Evolutionary conservation across 2,797 vertebrate species (phyloP), one percentile per base, ranked within the genome.

Genomic region (Babyrousa celebensis): DNA sequence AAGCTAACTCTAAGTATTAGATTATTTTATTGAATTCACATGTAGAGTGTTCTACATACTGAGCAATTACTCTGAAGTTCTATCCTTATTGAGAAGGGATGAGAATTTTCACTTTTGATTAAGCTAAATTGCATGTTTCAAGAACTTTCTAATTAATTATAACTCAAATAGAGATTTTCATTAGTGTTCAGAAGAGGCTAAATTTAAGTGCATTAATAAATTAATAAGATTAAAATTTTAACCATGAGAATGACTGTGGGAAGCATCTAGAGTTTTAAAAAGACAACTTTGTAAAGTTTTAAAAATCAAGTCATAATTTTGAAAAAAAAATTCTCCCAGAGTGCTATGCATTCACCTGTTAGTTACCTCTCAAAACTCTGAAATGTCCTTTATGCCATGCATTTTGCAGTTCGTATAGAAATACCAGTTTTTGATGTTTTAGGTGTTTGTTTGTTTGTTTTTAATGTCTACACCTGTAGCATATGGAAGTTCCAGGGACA

Each of bases 61-160:
- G 86, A 4, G 23, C 86, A 98, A 68, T 98, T 97, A 96, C 43
- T 71, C 96, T 97, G 88, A 96, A 97, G 92, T 98, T 93, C 92
- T 89, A 9, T 80, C 84, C 98, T 95, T 92, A 67, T 89, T 92
- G 77, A 96, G 63, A 87, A 92, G 97, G 97, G 93, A 97, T 98
- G 94, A 97, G 86, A 97, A 74, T 93, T 98, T 98, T 97, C 85
- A 84, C 84, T 97, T 98, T 92, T 98, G 83, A 98, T 97, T 97
- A 96, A 96, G 72, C 89, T 97, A 86, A 93, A 93, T 98, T 97
- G 80, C 87, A 78, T 94, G 71, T 74, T 97, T 98, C 92, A 85
- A 96, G 96, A 98, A 97, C 56, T 98, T 97, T 83, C 85, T 96
- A 96, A 97, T 98, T 98, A 98, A 98, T 97, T 98, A 80, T 70